Conservation (phyloP, 2,888 invertebrate species). For the Eumerus sabulonum region DNA sequence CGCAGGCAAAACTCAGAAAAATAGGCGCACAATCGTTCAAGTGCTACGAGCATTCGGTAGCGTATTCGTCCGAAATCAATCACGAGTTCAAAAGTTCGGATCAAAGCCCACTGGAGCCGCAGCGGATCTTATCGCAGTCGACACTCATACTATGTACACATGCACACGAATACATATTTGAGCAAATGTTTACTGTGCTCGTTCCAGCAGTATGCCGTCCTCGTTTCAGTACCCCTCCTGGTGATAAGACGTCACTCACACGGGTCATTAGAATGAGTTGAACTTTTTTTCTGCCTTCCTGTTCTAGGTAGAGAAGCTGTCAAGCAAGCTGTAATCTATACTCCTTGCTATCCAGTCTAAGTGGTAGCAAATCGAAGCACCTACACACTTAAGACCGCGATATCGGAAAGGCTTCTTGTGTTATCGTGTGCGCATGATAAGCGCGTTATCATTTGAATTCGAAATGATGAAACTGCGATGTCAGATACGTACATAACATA, state of each 20-base stretch:
- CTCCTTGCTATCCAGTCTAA: neutral
- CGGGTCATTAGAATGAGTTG: conserved; percentile 64
- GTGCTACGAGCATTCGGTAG: neutral
- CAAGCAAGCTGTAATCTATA: neutral
- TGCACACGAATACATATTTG: neutral
- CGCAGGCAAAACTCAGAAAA: neutral
- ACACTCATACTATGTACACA: conserved; percentile 3
- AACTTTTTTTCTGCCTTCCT: conserved; percentile 32
- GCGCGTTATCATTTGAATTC: conserved; percentile 53
- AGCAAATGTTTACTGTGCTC: conserved; percentile 62
- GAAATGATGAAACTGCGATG: conserved; percentile 45
- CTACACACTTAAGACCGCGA: conserved; percentile 18
- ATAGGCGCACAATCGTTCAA: neutral
- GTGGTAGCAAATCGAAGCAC: conserved; percentile 28
- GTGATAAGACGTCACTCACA: conserved; percentile 57
- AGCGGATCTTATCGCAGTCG: conserved; percentile 50
- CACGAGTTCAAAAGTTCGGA: conserved; percentile 62
- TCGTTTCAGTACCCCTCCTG: neutral
- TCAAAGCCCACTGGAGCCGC: conserved; percentile 48
- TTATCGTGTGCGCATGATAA: conserved; percentile 60
- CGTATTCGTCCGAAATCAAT: conserved; percentile 49
- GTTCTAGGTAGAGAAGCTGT: neutral
- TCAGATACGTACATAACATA: no score
- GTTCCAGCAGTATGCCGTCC: conserved; percentile 24
- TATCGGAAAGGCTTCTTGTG: conserved; percentile 39